Percentiles rank a stretch among this genome's conserved stretches.
These are phyloP conservation scores for Argopecten irradians DNA, from an alignment of 1,140 invertebrate genomes.

Conservation along the genomic window DNA sequence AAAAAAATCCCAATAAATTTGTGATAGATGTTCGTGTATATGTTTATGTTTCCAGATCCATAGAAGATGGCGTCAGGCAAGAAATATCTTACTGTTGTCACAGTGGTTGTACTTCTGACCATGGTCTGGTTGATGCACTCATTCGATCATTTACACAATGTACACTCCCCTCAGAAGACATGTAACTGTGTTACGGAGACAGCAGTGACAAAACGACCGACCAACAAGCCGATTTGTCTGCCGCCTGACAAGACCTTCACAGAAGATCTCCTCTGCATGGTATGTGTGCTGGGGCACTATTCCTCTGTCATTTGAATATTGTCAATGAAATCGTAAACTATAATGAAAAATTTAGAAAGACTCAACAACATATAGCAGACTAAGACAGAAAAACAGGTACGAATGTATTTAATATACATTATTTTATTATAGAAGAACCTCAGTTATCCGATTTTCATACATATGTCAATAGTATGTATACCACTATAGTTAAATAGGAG, in stretches of 20 bases:
- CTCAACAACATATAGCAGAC: too few relatives aligned
- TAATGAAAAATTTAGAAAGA: too few relatives aligned
- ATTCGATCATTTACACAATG: background rate
- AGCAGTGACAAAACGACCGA: background rate
- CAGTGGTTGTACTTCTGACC: background rate
- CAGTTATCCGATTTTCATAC: too few relatives aligned
- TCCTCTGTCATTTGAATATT: too few relatives aligned
- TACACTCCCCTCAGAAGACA: background rate
- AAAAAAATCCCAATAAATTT: too few relatives aligned
- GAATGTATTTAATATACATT: too few relatives aligned
- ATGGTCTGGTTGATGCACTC: background rate
- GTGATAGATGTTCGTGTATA: too few relatives aligned
- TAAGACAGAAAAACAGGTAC: too few relatives aligned
- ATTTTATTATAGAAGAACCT: too few relatives aligned
- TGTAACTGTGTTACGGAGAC: background rate
- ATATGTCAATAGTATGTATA: too few relatives aligned
- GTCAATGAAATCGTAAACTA: too few relatives aligned
- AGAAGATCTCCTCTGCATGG: background rate
- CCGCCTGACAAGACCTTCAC: background rate
- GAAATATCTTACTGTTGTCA: background rate
- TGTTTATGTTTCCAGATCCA: background rate
- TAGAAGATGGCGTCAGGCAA: background rate
- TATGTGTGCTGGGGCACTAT: background rate
- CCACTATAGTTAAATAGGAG: too few relatives aligned
- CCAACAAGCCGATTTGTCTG: background rate